These are phyloP conservation scores for Temnothorax curvispinosus DNA, from an alignment of 1,140 invertebrate genomes.

Conservation along the genomic window DNA sequence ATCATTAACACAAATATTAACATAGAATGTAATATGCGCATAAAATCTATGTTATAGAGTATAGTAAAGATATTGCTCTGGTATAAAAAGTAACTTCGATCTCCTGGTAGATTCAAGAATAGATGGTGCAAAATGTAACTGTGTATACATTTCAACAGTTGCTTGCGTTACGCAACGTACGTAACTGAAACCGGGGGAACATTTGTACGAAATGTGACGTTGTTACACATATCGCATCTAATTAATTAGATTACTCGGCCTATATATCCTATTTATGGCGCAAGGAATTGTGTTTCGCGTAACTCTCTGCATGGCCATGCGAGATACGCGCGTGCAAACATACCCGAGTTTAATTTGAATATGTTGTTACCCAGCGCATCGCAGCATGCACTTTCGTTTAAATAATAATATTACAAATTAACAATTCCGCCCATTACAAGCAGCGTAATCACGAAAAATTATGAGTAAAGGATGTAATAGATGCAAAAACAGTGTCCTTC, in stretches of 20 bases:
- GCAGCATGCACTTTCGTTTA: neutral
- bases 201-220: constrained; percentile 12
- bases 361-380: constrained; percentile 1
- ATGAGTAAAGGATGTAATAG: neutral
- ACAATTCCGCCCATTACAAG: neutral
- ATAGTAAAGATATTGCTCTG: neutral
- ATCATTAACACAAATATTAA: neutral
- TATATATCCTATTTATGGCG: constrained; percentile 34
- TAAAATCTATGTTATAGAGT: neutral
- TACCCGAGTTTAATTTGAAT: constrained; percentile 30
- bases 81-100: constrained; percentile 20
- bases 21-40: neutral
- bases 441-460: neutral
- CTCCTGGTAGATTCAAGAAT: neutral
- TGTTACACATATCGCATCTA: constrained; percentile 23
- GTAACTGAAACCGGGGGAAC: constrained; percentile 23
- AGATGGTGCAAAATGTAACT: neutral
- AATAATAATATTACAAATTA: constrained; percentile 22
- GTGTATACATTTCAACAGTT: neutral
- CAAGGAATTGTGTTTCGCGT: constrained; percentile 38
- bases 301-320: neutral
- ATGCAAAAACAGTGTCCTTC: neutral
- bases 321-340: constrained; percentile 13
- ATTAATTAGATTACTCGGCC: constrained; percentile 46
- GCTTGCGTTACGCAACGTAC: neutral